phyloP scores from a whole-genome alignment of 1,140 invertebrate genomes.

The Drosophila hydei region DNA sequence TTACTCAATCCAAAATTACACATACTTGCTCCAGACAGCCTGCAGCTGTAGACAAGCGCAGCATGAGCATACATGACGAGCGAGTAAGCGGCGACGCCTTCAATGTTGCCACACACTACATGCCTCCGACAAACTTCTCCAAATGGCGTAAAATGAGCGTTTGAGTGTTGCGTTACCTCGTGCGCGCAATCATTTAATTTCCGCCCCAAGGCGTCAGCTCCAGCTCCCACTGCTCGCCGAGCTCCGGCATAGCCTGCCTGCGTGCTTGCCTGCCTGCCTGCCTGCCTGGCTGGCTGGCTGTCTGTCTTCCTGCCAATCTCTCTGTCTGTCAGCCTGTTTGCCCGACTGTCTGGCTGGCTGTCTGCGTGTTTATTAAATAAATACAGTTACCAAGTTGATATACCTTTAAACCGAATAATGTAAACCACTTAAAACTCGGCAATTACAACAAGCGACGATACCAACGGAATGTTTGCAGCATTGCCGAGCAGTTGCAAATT shows the following conservation, averaged over 20 bases:
- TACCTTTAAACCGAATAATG: constrained; percentile 81
- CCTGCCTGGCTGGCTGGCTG: too few relatives aligned
- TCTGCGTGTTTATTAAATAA: constrained; percentile 74
- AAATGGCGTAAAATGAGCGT: constrained; percentile 82
- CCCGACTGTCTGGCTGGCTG: constrained; percentile 8
- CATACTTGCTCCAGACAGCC: constrained; percentile 53
- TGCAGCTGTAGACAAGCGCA: constrained; percentile 72
- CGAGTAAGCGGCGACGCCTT: constrained; percentile 26
- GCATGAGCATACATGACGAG: constrained; percentile 36
- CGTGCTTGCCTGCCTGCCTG: background rate
- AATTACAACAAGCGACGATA: constrained; percentile 62
- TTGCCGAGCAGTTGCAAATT: constrained; percentile 58
- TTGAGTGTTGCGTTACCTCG: constrained; percentile 81
- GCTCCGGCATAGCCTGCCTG: constrained; percentile 9
- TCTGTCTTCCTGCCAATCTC: constrained; percentile 7
- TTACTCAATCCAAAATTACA: constrained; percentile 73
- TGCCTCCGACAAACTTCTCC: constrained; percentile 78
- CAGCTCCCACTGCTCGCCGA: constrained; percentile 19
- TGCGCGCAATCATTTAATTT: constrained; percentile 82
- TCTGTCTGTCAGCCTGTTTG: constrained; percentile 28
- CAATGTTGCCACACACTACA: constrained; percentile 23
- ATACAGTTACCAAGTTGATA: constrained; percentile 81
- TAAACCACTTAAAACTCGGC: constrained; percentile 80
- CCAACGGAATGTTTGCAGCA: constrained; percentile 64
- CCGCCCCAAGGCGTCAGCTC: constrained; percentile 69